Base-by-base conservation (phyloP, 2,888 invertebrate species). In the Coecobrya sp. region DNA sequence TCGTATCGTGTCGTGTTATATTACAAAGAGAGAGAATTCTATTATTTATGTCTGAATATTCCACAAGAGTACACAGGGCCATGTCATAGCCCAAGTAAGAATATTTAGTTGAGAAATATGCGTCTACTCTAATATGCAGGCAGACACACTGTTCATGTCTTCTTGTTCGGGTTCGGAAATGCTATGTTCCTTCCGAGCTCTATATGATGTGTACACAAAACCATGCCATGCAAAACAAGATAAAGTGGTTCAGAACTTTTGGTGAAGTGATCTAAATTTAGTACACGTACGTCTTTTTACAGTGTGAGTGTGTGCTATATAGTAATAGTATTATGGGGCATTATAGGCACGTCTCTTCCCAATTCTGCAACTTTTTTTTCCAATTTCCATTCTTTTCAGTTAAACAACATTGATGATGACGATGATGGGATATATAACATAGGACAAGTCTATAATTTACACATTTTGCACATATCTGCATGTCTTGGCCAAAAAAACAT, bases 201-300 rank as follows among this genome's bases (percentile, higher is more conserved):
- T n/a, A n/a, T n/a, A 30, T 16, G 45, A 81, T 25, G 55, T 81
- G 81, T 55, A 76, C 73, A 73, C 30, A 70, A 36, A 70, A 70
- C 36, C n/a, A 59, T 82, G 62, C 79, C 16, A 25, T 49, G 42
- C 22, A 27, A 19, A 52, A 52, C 65, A 36, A 16, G 52, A 10
- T 5, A 45, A 45, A 49, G 79, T 52, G 79, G 52, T 79, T 52
- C 55, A 81, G 11, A 55, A 81, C 68, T 13, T 68, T n/a, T 16
- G 62, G 16, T 4, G n/a, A 70, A 62, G 52, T 22, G 86, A 25
- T 81, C 89, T 89, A 89, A 89, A 89, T 42, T 89, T 89, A 89
- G 89, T 70, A 65, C 49, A 65, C 82, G 49, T 30, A 36, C 82
- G 10, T 59, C 59, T 81, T 55, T 62, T 19, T 55, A n/a, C 19